Conservation (phyloP, 1,140 invertebrate species). For the Matsumurasca onukii region DNA sequence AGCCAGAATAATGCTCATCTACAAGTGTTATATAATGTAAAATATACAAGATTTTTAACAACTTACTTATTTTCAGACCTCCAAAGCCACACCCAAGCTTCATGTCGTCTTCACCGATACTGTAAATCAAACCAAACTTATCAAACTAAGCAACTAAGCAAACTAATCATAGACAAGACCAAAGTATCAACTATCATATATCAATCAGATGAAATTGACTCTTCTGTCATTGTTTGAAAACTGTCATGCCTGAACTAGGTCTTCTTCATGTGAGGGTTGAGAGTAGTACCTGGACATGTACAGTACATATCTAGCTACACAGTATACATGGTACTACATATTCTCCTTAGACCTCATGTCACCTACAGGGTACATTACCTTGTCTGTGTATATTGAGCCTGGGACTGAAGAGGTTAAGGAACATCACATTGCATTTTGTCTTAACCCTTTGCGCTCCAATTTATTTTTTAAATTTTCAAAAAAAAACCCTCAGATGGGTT, state of each 20-base stretch:
- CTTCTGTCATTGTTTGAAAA: not conserved
- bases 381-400: no score
- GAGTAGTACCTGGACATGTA: not conserved
- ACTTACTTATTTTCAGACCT: constrained; percentile 34
- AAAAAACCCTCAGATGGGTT: no score
- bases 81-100: constrained; percentile 32
- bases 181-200: not conserved
- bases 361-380: no score
- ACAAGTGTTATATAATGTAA: not conserved
- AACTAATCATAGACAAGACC: not conserved
- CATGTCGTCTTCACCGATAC: constrained; percentile 37
- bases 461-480: no score
- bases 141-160: not conserved
- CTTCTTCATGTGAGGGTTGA: not conserved
- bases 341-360: no score
- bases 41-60: no score
- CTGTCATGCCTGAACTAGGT: not conserved
- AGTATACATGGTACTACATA: no score
- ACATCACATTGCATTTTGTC: no score
- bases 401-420: no score
- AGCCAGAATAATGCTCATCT: not conserved
- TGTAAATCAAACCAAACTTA: constrained; percentile 32
- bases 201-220: not conserved
- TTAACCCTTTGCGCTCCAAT: no score
- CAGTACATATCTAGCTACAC: not conserved